Conservation (phyloP, 1,140 invertebrate genomes). For the Philopotamus ludificatus region DNA sequence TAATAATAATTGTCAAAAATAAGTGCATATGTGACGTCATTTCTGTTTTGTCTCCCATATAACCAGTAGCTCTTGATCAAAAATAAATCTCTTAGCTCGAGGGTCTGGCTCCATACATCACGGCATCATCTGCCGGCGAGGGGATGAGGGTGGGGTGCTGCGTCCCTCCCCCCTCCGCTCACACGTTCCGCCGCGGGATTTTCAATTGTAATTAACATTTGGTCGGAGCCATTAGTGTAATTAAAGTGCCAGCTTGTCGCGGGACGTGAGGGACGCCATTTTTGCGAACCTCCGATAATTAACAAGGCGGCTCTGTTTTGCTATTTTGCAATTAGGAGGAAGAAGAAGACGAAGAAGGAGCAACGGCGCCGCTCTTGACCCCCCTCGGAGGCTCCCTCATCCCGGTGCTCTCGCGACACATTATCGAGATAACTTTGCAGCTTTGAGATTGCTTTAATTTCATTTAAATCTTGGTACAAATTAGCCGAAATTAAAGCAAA, state of each 20-base stretch:
- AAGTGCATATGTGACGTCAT: too few relatives aligned
- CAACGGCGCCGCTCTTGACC: not conserved
- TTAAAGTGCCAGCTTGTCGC: slow-evolving; percentile 61
- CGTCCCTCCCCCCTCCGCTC: slow-evolving; percentile 42
- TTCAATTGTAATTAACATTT: slow-evolving; percentile 73
- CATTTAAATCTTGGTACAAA: slow-evolving; percentile 40
- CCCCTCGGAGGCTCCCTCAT: not conserved
- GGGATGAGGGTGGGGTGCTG: too few relatives aligned
- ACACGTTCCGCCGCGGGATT: slow-evolving; percentile 47
- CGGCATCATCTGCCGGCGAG: slow-evolving; percentile 47
- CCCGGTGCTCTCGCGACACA: slow-evolving; percentile 28
- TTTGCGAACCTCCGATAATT: slow-evolving; percentile 9
- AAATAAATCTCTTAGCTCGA: too few relatives aligned
- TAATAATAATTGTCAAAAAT: too few relatives aligned
- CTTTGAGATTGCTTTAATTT: slow-evolving; percentile 39
- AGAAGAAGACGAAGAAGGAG: not conserved
- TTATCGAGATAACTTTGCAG: slow-evolving; percentile 38
- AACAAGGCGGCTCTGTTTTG: slow-evolving; percentile 11
- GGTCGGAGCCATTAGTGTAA: slow-evolving; percentile 69
- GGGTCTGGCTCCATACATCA: too few relatives aligned
- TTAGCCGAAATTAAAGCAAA: slow-evolving; percentile 42
- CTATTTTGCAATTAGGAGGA: slow-evolving; percentile 9
- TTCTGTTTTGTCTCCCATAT: too few relatives aligned
- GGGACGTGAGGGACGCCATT: slow-evolving; percentile 1
- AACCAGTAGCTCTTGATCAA: too few relatives aligned